Conservation (phyloP, 2,113 vertebrate species). For the Vanacampus margaritifer region DNA sequence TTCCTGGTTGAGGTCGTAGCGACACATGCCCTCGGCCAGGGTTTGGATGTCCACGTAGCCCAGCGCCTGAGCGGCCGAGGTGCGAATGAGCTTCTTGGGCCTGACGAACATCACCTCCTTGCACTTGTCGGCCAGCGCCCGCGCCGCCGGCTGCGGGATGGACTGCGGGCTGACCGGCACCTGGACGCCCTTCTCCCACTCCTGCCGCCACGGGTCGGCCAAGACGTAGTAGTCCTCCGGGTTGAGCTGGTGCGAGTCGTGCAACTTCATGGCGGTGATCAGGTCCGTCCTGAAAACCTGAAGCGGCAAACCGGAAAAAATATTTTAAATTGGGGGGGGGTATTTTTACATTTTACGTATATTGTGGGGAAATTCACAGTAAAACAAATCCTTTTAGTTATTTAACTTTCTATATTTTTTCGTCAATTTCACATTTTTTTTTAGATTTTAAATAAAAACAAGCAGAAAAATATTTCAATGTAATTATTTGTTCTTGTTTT, state of each 20-base stretch:
- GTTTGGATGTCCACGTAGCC: constrained; percentile 88
- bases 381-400: no score
- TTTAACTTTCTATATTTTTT: no score
- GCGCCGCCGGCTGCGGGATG: constrained; percentile 84
- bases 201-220: constrained; percentile 94
- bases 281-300: constrained; percentile 98
- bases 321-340: no score
- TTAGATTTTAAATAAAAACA: no score
- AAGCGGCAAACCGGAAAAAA: background rate
- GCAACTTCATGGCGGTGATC: constrained; percentile 98
- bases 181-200: constrained; percentile 98
- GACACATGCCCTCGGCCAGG: constrained; percentile 84
- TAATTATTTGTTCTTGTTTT: no score
- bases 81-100: constrained; percentile 87
- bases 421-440: no score
- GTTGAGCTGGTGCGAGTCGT: constrained; percentile 92
- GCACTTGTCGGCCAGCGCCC: constrained; percentile 77
- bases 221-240: constrained; percentile 91
- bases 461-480: no score
- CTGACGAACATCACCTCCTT: constrained; percentile 80
- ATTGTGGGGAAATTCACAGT: no score
- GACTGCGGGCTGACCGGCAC: constrained; percentile 93
- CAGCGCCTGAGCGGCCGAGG: constrained; percentile 79
- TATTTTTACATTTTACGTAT: no score
- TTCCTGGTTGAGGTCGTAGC: constrained; percentile 89